Percentiles rank a stretch among this genome's conserved stretches.
Evolutionary conservation across 2,113 vertebrate genomes (phyloP).

Genomic region (Anarrhichthys ocellatus): DNA sequence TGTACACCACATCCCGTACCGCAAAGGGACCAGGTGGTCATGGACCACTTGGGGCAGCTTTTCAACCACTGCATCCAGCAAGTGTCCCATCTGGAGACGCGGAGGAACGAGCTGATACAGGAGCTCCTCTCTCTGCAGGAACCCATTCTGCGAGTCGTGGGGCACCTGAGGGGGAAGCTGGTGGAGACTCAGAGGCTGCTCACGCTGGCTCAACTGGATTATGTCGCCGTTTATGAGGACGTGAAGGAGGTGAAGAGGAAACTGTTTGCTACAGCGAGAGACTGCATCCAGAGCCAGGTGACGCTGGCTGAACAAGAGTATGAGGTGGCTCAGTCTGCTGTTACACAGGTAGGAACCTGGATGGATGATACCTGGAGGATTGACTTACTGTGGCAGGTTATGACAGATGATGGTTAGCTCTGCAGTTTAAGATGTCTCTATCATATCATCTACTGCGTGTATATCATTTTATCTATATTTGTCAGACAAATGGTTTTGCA

Average conservation of each 20-base stretch:
- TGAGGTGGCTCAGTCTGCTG: slow-evolving; percentile 85
- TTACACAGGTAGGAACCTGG: slow-evolving; percentile 71
- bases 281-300: slow-evolving; percentile 90
- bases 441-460: not conserved
- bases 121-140: slow-evolving; percentile 86
- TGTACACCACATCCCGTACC: not conserved
- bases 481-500: not conserved
- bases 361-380: not conserved
- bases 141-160: slow-evolving; percentile 86
- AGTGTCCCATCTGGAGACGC: slow-evolving; percentile 85
- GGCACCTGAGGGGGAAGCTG: slow-evolving; percentile 85
- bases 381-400: not conserved
- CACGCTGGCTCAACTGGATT: slow-evolving; percentile 86
- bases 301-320: slow-evolving; percentile 85
- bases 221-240: slow-evolving; percentile 84
- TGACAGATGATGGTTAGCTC: not conserved
- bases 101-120: slow-evolving; percentile 84
- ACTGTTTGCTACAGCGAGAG: slow-evolving; percentile 88
- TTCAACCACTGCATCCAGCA: slow-evolving; percentile 84
- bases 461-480: not conserved
- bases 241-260: slow-evolving; percentile 87
- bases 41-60: slow-evolving; percentile 54
- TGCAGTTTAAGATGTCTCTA: not conserved
- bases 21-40: slow-evolving; percentile 17
- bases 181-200: slow-evolving; percentile 80